A percentile compares a stretch with the other conserved stretches of the same genome.
These are phyloP conservation scores for Poeciliopsis turrubarensis DNA, from an alignment of 2,113 vertebrate species.

Conservation along the genomic window DNA sequence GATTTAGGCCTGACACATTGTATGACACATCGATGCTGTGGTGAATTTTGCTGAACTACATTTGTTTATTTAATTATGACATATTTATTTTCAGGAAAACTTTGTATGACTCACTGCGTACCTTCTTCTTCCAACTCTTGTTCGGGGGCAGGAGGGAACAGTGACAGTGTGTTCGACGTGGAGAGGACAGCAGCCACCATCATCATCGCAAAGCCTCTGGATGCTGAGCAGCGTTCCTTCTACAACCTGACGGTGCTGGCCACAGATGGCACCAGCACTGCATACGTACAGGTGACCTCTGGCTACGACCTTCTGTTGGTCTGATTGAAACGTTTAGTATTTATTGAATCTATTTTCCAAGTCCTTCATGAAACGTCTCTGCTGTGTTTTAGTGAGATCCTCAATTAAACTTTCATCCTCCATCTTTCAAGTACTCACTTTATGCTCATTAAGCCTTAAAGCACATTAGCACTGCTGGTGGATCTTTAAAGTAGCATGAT, in stretches of 20 bases:
- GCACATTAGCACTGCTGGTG: no score
- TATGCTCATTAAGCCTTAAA: no score
- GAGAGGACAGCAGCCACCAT: slow-evolving; percentile 93
- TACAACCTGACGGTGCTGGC: slow-evolving; percentile 96
- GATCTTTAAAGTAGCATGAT: no score
- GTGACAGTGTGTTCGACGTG: slow-evolving; percentile 90
- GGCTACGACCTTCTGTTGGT: neutral
- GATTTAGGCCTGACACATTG: neutral
- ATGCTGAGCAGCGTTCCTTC: slow-evolving; percentile 90
- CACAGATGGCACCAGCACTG: slow-evolving; percentile 91
- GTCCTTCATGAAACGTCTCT: neutral
- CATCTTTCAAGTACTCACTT: no score
- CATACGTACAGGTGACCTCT: slow-evolving; percentile 86
- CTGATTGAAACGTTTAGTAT: neutral
- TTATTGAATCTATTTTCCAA: neutral
- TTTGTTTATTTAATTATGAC: neutral
- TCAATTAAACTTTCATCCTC: neutral
- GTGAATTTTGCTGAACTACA: no score
- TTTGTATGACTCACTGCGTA: neutral
- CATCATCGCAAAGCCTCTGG: slow-evolving; percentile 92
- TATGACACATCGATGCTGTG: neutral
- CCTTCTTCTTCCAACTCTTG: slow-evolving; percentile 11
- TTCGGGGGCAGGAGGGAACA: slow-evolving; percentile 87
- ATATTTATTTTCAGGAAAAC: neutral
- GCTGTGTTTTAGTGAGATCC: neutral